phyloP scores from a whole-genome alignment of 2,113 vertebrate species.

The Chaenocephalus aceratus region DNA sequence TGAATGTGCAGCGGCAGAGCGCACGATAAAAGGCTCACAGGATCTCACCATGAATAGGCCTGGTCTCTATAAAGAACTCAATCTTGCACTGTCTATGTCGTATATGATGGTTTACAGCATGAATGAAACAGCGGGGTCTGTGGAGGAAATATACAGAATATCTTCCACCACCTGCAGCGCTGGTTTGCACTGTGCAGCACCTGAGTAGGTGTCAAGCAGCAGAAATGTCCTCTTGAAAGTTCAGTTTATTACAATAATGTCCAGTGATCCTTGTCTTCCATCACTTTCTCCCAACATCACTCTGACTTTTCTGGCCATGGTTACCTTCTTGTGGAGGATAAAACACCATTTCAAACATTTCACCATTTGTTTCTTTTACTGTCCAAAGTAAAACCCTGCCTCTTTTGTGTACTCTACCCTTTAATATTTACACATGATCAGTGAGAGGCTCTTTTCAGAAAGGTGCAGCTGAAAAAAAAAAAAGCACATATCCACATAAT shows the following conservation, averaged over 20 bases:
- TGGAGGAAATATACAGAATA: slow-evolving; percentile 17
- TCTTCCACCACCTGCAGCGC: slow-evolving; percentile 8
- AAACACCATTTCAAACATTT: neutral
- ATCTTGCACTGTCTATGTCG: slow-evolving; percentile 14
- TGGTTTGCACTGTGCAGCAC: slow-evolving; percentile 9
- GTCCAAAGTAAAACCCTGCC: neutral
- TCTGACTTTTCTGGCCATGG: neutral
- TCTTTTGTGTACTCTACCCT: neutral
- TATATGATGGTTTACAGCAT: neutral
- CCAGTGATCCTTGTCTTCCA: neutral
- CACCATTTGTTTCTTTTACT: neutral
- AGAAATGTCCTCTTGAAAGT: slow-evolving; percentile 29
- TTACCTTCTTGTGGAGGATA: neutral
- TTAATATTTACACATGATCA: neutral
- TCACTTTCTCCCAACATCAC: slow-evolving; percentile 8
- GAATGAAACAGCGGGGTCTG: slow-evolving; percentile 18
- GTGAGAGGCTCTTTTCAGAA: neutral
- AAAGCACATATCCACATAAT: slow-evolving; percentile 10
- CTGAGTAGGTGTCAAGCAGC: slow-evolving; percentile 21
- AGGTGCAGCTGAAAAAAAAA: neutral
- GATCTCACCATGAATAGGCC: slow-evolving; percentile 30
- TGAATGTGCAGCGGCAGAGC: slow-evolving; percentile 37
- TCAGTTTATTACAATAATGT: neutral
- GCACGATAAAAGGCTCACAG: slow-evolving; percentile 32
- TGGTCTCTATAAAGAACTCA: slow-evolving; percentile 21